Conservation (phyloP, 1,140 invertebrate species). For the Drosophila fuyamai region DNA sequence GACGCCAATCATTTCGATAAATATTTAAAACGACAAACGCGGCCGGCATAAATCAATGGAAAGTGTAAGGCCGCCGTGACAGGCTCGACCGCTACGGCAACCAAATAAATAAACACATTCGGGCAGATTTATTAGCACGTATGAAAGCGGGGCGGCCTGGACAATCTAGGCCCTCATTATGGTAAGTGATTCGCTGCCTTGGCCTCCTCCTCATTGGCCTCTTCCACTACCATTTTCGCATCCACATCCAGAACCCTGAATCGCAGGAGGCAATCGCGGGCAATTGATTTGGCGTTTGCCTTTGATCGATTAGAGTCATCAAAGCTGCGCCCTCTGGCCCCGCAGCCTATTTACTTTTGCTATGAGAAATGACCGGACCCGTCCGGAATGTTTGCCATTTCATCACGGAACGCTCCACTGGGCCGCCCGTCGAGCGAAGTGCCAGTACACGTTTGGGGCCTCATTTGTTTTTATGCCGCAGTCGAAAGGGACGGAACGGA, state of each 20-base stretch:
- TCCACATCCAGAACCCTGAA: constrained; percentile 1
- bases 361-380: constrained; percentile 60
- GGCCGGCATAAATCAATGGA: constrained; percentile 59
- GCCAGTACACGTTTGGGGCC: constrained; percentile 50
- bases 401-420: constrained; percentile 65
- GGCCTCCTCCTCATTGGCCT: constrained; percentile 33
- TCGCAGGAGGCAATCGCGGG: constrained; percentile 43
- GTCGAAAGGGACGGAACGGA: not conserved
- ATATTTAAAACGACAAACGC: constrained; percentile 64
- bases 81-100: constrained; percentile 20
- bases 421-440: constrained; percentile 31
- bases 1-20: constrained; percentile 62
- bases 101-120: constrained; percentile 64
- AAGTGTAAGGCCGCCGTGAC: constrained; percentile 41
- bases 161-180: constrained; percentile 58
- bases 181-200: constrained; percentile 56
- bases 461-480: constrained; percentile 61
- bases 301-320: constrained; percentile 76
- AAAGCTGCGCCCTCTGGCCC: constrained; percentile 49
- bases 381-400: constrained; percentile 62
- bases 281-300: constrained; percentile 78
- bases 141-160: constrained; percentile 7
- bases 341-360: constrained; percentile 66
- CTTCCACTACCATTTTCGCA: not conserved
- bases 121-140: constrained; percentile 68